Evolutionary conservation across 2,113 vertebrate species (phyloP).

Genomic region (Microtus montanus): DNA sequence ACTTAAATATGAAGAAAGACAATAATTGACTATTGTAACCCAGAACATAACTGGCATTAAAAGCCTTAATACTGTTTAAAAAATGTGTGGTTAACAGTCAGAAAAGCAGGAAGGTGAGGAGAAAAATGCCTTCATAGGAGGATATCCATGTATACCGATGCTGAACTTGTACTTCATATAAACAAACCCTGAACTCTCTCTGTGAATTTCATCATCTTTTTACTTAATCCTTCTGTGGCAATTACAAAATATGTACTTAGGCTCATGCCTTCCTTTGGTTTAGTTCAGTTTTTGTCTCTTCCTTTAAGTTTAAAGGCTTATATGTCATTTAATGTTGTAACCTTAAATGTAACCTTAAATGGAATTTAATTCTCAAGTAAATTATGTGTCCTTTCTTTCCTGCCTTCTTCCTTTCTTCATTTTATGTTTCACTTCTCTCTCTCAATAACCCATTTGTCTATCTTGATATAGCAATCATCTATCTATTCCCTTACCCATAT

Average conservation of each 20-base stretch:
- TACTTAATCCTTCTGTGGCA: constrained; percentile 5
- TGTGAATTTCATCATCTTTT: constrained; percentile 6
- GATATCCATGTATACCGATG: background rate
- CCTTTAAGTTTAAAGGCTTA: constrained; percentile 12
- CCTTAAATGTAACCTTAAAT: background rate
- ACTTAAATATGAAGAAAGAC: constrained; percentile 9
- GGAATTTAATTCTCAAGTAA: background rate
- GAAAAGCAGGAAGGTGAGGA: constrained; percentile 10
- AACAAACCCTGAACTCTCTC: background rate
- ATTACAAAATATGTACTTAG: constrained; percentile 26
- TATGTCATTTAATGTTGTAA: background rate
- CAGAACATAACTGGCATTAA: background rate
- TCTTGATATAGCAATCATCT: background rate
- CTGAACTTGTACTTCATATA: constrained; percentile 30
- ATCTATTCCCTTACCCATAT: background rate
- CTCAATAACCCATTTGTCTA: background rate
- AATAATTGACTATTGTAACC: background rate
- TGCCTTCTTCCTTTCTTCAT: background rate
- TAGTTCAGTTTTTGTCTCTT: constrained; percentile 23
- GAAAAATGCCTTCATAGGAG: background rate
- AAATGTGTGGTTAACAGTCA: background rate
- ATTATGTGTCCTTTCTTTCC: background rate
- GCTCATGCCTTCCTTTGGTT: background rate
- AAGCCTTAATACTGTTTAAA: background rate
- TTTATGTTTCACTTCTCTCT: background rate